phyloP scores from a whole-genome alignment of 2,797 vertebrate genomes.

The Ceryle rudis region DNA sequence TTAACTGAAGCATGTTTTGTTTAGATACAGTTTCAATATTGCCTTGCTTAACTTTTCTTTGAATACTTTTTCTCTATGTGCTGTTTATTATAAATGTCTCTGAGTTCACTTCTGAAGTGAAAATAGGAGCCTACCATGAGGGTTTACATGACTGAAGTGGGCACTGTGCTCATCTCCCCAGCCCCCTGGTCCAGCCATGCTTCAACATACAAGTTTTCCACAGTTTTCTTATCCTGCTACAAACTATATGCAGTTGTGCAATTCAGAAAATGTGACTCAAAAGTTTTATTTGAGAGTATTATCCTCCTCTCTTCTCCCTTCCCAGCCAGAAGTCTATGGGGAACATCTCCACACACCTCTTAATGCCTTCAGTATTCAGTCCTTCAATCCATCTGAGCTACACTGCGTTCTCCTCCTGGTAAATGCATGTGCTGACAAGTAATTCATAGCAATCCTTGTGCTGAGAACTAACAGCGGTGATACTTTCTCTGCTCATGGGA shows the following conservation, averaged over 20 bases:
- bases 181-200: fast-evolving
- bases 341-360: not conserved
- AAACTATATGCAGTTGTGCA: not conserved
- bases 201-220: not conserved
- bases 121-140: not conserved
- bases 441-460: not conserved
- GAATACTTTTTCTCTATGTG: not conserved
- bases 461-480: not conserved
- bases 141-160: not conserved
- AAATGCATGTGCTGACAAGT: not conserved
- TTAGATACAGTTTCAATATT: not conserved
- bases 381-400: not conserved
- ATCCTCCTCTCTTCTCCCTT: not conserved
- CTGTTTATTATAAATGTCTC: not conserved
- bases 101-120: not conserved
- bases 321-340: not conserved
- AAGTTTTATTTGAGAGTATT: not conserved
- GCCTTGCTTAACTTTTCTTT: not conserved
- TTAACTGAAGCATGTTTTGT: not conserved
- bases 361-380: not conserved
- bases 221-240: not conserved
- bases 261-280: not conserved
- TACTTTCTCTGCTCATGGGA: not conserved
- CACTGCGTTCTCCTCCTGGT: not conserved
- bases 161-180: not conserved